Percentiles rank a stretch among this genome's conserved stretches.
Evolutionary conservation across 2,113 vertebrate species (phyloP).

Genomic region (Sigmodon hispidus): DNA sequence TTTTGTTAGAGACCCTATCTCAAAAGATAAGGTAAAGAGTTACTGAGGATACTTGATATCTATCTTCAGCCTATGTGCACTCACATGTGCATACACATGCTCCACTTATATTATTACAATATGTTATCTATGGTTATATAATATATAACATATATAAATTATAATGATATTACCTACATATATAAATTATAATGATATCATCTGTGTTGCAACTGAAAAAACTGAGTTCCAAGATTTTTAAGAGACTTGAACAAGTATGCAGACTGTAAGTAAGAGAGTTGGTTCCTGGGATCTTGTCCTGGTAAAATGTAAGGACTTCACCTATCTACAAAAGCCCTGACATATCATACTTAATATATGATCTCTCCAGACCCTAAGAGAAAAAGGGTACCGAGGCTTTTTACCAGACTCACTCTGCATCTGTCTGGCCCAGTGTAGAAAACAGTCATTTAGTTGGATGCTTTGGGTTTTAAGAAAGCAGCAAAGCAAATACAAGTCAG

Average conservation of each 20-base stretch:
- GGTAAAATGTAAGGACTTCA: background rate
- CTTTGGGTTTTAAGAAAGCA: background rate
- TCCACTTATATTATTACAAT: background rate
- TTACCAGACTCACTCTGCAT: background rate
- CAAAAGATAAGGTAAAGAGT: background rate
- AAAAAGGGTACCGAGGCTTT: background rate
- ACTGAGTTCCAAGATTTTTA: background rate
- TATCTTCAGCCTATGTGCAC: background rate
- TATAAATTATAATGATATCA: background rate
- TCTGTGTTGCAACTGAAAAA: conserved; percentile 3
- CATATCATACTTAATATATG: background rate
- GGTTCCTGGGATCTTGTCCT: background rate
- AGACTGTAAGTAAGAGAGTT: background rate
- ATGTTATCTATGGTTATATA: background rate
- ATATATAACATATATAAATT: background rate
- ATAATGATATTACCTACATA: background rate
- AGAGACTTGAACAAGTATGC: background rate
- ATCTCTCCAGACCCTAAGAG: background rate
- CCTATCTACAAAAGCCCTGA: background rate
- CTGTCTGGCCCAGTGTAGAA: background rate
- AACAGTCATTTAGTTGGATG: background rate
- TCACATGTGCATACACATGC: background rate
- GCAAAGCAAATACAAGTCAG: background rate
- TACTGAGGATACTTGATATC: background rate
- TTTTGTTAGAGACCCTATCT: background rate